Conservation (phyloP, 2,113 vertebrate species). For the Gasterosteus nipponicus region DNA sequence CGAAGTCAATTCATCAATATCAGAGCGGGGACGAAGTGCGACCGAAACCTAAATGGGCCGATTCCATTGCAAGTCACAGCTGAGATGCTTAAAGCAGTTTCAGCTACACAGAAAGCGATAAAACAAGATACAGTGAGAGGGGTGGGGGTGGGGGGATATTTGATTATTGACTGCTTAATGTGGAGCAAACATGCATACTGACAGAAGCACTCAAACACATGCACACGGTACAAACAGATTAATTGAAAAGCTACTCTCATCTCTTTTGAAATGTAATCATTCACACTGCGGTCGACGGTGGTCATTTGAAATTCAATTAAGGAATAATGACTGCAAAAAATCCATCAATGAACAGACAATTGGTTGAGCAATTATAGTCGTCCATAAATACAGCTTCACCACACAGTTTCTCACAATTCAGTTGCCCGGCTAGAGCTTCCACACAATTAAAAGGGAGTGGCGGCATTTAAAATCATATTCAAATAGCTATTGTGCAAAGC, state of each 20-base stretch:
- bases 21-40: slow-evolving; percentile 44
- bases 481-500: slow-evolving; percentile 21
- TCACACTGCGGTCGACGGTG: slow-evolving; percentile 44
- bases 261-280: slow-evolving; percentile 55
- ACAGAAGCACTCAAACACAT: slow-evolving; percentile 5
- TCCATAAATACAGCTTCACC: slow-evolving; percentile 61
- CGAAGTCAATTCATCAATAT: slow-evolving; percentile 82
- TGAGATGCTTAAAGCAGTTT: slow-evolving; percentile 35
- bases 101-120: slow-evolving; percentile 11
- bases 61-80: slow-evolving; percentile 57
- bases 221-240: slow-evolving; percentile 1
- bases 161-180: slow-evolving; percentile 48
- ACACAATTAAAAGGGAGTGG: slow-evolving; percentile 40
- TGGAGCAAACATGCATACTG: slow-evolving; percentile 9
- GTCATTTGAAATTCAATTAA: slow-evolving; percentile 75
- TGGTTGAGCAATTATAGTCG: slow-evolving; percentile 62
- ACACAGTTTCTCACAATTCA: slow-evolving; percentile 41
- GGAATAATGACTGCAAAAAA: slow-evolving; percentile 60
- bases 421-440: slow-evolving; percentile 18
- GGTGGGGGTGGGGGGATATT: slow-evolving; percentile 28
- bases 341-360: slow-evolving; percentile 67
- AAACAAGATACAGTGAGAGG: slow-evolving; percentile 33
- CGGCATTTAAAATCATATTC: not conserved
- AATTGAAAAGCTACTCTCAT: slow-evolving; percentile 28
- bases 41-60: slow-evolving; percentile 60